Conservation (phyloP, 2,113 vertebrate genomes). For the Electrona antarctica region DNA sequence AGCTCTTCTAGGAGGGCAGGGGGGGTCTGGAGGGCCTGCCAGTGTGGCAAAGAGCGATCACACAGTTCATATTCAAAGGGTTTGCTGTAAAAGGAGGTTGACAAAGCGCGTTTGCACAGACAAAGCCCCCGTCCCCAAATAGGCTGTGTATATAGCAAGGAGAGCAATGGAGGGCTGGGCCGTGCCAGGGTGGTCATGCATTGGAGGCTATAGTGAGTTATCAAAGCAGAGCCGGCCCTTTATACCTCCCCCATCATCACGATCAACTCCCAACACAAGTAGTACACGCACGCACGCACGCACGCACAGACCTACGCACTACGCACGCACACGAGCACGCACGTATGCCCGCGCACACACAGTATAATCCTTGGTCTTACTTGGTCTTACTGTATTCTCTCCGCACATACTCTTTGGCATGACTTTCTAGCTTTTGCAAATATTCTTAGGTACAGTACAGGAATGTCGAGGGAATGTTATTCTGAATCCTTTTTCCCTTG, state of each 20-base stretch:
- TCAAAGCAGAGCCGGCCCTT: conserved; percentile 66
- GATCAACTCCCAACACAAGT: conserved; percentile 32
- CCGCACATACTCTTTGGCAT: background rate
- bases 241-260: conserved; percentile 40
- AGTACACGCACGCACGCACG: background rate
- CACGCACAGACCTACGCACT: too few relatives aligned
- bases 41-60: conserved; percentile 81
- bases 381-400: too few relatives aligned
- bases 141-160: conserved; percentile 73
- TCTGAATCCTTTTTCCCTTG: too few relatives aligned
- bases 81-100: conserved; percentile 75
- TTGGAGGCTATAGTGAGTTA: conserved; percentile 68
- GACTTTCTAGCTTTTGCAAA: conserved; percentile 8
- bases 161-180: conserved; percentile 55
- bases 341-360: too few relatives aligned
- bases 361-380: too few relatives aligned
- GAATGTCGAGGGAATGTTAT: too few relatives aligned
- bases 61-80: conserved; percentile 83
- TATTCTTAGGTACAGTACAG: background rate
- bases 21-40: conserved; percentile 64
- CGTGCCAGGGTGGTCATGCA: conserved; percentile 72
- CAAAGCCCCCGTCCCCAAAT: conserved; percentile 72
- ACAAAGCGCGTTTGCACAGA: conserved; percentile 75
- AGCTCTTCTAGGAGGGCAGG: background rate
- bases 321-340: too few relatives aligned